Base-by-base conservation (phyloP, 2,113 vertebrate species). In the Planiliza haematocheilus region DNA sequence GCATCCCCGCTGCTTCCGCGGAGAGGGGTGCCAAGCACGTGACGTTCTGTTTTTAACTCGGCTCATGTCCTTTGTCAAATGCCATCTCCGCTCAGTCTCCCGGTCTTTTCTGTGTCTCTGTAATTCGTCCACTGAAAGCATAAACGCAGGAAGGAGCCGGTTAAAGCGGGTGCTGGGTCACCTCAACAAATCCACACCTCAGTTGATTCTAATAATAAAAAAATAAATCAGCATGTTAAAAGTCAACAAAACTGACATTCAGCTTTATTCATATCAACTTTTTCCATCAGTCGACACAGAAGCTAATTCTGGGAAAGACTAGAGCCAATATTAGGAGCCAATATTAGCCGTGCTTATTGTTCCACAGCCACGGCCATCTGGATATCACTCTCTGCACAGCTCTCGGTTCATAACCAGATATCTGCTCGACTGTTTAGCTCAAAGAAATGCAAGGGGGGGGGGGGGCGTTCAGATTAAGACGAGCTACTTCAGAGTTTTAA, bases 331-430 rank as follows among this genome's bases (percentile, higher is more conserved):
- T 89, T 69, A 82, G 48, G 61, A 61, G 72, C 36, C 66, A 62
- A 59, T 65, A 75, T 89, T 69, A 82, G 21, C 63, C 49, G 77
- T 81, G 81, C 81, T 68, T 68, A 82, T 86, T 84, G 70, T 83
- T 83, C 79, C 34, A 62, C 55, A 57, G 72, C 61, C 72, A 75
- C 4, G 1, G 48, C 53, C 49, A 70, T 72, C 79, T 69, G 11
- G 30, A 67, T 74, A 78, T 69, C n/a, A 70, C n/a, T 70, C 20
- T 61, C 30, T 52, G 7, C 20, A 58, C n/a, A 21, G 20, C 39
- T 21, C 75, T 81, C 49, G 69, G 52, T 77, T 50, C 78, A 63
- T 78, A 60, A 70, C n/a, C 14, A 61, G 17, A 48, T 2, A 36
- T 72, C 36, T 30, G 57, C 30, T 56, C 30, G 24, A 46, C 24